Conservation (phyloP, 1,140 invertebrate species). For the Lordiphosa collinella region DNA sequence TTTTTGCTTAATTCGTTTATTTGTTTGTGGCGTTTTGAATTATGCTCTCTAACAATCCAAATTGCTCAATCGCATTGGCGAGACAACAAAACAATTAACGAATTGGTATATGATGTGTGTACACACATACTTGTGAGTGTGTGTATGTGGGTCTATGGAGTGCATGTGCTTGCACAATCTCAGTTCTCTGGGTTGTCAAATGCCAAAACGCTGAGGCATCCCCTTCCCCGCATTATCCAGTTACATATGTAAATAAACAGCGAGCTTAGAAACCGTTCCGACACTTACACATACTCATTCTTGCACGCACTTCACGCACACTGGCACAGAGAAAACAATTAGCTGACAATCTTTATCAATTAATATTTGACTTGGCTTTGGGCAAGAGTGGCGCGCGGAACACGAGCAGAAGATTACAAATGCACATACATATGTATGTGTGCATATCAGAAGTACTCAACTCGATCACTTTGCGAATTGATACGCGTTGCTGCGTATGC, state of each 20-base stretch:
- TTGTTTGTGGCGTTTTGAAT: slow-evolving; percentile 9
- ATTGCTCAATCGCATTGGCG: not conserved
- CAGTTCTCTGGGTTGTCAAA: not conserved
- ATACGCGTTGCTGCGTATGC: slow-evolving; percentile 2
- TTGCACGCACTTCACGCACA: no score
- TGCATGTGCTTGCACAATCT: not conserved
- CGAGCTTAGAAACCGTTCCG: no score
- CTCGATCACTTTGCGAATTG: not conserved
- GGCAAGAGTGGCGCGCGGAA: not conserved
- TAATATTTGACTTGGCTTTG: slow-evolving; percentile 7
- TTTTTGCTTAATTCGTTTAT: slow-evolving; percentile 11
- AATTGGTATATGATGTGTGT: not conserved
- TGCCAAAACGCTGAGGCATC: no score
- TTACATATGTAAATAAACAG: not conserved
- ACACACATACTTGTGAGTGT: not conserved
- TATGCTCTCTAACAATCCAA: slow-evolving; percentile 1
- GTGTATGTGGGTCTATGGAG: not conserved
- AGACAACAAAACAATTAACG: slow-evolving; percentile 5
- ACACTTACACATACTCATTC: slow-evolving; percentile 2
- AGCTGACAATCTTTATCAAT: slow-evolving; percentile 5
- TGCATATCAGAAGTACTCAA: not conserved
- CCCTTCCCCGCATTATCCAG: not conserved
- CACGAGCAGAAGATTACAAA: not conserved
- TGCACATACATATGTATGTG: not conserved
- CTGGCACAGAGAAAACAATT: not conserved